Evolutionary conservation across 2,113 vertebrate species (phyloP), one percentile per base, ranked within the genome.

Genomic region (Grus americana): DNA sequence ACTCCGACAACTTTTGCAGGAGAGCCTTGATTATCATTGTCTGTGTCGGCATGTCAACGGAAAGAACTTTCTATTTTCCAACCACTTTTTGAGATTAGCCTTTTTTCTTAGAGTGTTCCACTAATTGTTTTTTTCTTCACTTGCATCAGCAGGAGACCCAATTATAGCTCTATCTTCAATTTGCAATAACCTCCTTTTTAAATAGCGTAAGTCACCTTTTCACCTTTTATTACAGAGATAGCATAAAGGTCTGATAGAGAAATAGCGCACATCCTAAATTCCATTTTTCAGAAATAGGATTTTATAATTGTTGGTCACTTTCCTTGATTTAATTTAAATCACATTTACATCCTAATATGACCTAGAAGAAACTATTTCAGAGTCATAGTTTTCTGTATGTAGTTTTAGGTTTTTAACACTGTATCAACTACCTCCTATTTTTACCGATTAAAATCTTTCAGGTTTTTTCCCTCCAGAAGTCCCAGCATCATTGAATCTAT

Each of bases 131-230:
- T 97, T 92, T 93, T 82, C 74, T 85, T 92, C 90, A 80, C 74
- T 97, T 90, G 79, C 93, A 97, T 95, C 96, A 97, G 95, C 97
- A 94, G 96, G 97, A 97, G 96, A 97, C 86, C 93, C 93, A 97
- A 94, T 98, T 98, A 98, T 79, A 97, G 93, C 95, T 94, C 84
- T 94, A 88, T 85, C 96, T 96, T 94, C 94, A 95, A 96, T 95
- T 93, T 96, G 92, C 91, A 95, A 97, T 96, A 97, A 96, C 92
- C 93, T 97, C 92, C 91, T 97, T 97, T 92, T 97, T 95, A 97
- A 97, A 97, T 95, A 96, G 93, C 10, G 0, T 47, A 86, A 95
- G 95, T 94, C 95, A 97, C 96, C 96, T 96, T 95, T 97, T 96
- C 91, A 97, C 98, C 97, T 98, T 96, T 97, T 94, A 90, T 96